Conservation (phyloP, 2,113 vertebrate genomes). For the Rhinolophus sinicus region DNA sequence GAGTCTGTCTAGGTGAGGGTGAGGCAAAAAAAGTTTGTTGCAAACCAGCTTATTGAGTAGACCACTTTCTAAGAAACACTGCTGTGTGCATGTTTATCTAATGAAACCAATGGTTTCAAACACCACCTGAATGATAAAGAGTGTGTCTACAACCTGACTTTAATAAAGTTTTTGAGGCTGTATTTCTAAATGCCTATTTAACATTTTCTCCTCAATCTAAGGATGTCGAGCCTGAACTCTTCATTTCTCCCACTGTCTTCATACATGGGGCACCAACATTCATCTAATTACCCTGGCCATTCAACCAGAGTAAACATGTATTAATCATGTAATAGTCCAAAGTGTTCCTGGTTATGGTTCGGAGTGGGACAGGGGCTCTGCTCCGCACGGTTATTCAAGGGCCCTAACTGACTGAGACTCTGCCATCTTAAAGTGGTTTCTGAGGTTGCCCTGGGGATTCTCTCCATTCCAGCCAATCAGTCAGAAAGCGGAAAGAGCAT, state of each 20-base stretch:
- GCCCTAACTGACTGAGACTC: background rate
- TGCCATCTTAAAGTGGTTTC: background rate
- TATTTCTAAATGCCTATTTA: background rate
- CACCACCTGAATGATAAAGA: background rate
- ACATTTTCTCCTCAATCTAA: background rate
- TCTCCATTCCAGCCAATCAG: background rate
- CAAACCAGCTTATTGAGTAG: background rate
- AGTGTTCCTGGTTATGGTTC: background rate
- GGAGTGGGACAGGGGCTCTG: background rate
- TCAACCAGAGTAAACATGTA: conserved; percentile 14
- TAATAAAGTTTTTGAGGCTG: conserved; percentile 1
- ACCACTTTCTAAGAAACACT: background rate
- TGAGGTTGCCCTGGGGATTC: background rate
- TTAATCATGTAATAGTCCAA: background rate
- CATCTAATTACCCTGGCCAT: background rate
- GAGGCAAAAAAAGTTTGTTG: background rate
- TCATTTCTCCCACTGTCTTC: background rate
- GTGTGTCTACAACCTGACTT: background rate
- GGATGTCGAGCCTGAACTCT: background rate
- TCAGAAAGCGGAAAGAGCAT: background rate
- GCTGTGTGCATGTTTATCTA: background rate
- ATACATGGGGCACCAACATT: background rate
- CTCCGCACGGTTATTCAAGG: background rate
- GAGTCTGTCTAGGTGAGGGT: background rate
- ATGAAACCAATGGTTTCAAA: conserved; percentile 5